Base-by-base conservation (phyloP, 2,888 invertebrate species). In the Troides aeacus region DNA sequence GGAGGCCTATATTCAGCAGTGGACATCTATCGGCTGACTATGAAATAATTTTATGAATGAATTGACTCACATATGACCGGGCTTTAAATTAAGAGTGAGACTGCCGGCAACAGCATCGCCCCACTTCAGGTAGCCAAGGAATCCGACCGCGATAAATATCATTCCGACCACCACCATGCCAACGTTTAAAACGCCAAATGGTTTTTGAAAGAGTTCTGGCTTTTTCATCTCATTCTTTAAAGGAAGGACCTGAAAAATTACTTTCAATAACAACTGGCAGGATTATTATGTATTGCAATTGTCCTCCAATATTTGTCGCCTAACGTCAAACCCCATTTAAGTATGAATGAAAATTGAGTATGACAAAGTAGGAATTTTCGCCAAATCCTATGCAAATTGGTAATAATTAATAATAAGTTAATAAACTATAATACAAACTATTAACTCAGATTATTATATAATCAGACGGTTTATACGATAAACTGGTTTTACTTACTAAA, bases 191-290 rank as follows among this genome's bases (percentile, higher is more conserved):
- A 98, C 98, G 2, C 99, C 99, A 12, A 96, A 84, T 7, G 95
- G 94, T 72, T 95, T 96, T 76, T 95, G 95, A 88, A 99, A 98
- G 74, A 95, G 93, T 69, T 94, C 92, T 0, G 97, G 97, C 21
- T 94, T 93, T 74, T 93, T 94, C 98, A 99, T 99, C 83, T 97
- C 96, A 83, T 97, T 98, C 88, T 98, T 97, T 76, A 99, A 86
- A 0, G 99, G 99, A 72, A 99, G 90, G n/a, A 99, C 96, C 97
- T 97, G 82, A 50, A 62, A 42, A 62, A 39, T 39, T 4, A 10
- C 7, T 10, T 39, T 39, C 7, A 39, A 10, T 39, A 39, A 39
- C 8, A 1, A 39, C 39, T 10, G 39, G 0, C 7, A 10, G 39
- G 8, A 6, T 39, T 39, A 39, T 39, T 30, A 30, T 30, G 30